Evolutionary conservation across 1,140 invertebrate species (phyloP).

Genomic region (Drosophila guanche): DNA sequence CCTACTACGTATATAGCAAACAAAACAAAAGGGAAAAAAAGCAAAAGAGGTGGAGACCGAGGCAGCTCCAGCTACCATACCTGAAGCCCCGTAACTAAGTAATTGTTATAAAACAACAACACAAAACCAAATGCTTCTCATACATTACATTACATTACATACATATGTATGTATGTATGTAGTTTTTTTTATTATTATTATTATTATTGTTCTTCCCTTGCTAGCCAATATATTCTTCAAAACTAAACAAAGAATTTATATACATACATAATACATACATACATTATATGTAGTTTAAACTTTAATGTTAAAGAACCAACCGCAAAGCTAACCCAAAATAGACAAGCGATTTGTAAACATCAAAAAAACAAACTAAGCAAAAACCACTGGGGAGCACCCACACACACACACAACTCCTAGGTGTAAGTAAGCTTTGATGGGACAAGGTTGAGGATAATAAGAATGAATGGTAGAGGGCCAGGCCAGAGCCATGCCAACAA

Average conservation of each 20-base stretch:
- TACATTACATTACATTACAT: constrained; percentile 16
- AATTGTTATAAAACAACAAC: constrained; percentile 37
- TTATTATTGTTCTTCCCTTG: constrained; percentile 37
- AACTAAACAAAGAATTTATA: constrained; percentile 72
- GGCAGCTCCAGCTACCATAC: not conserved
- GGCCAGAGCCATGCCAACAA: no score
- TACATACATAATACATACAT: constrained; percentile 14
- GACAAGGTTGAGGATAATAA: constrained; percentile 23
- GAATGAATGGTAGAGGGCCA: constrained; percentile 17
- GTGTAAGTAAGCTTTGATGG: constrained; percentile 27
- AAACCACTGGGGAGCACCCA: constrained; percentile 17
- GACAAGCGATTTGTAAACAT: constrained; percentile 45
- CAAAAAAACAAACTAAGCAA: constrained; percentile 26
- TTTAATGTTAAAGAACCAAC: constrained; percentile 31
- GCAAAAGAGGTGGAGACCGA: constrained; percentile 10
- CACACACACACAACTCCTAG: constrained; percentile 42
- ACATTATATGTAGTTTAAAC: constrained; percentile 33
- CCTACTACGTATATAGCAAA: constrained; percentile 15
- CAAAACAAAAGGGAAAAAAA: constrained; percentile 3
- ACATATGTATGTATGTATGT: constrained; percentile 1
- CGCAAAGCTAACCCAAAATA: constrained; percentile 71
- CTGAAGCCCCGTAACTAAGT: constrained; percentile 1
- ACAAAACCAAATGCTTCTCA: constrained; percentile 41
- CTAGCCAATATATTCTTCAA: constrained; percentile 56
- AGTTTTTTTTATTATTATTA: not conserved